These are phyloP conservation scores for Gorsachius magnificus DNA, from an alignment of 2,797 vertebrate genomes.

Conservation along the genomic window DNA sequence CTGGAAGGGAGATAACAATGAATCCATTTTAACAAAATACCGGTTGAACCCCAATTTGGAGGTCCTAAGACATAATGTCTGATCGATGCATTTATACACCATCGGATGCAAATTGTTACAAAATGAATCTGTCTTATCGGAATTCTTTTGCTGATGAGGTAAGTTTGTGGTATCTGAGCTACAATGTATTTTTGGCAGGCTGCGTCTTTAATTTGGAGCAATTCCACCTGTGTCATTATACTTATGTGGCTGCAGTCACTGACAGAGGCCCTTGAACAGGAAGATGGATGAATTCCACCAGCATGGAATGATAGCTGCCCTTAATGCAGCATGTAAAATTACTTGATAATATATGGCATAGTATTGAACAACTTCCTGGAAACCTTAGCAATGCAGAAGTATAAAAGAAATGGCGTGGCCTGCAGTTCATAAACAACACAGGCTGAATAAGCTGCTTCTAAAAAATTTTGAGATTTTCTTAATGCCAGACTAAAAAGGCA, in stretches of 20 bases:
- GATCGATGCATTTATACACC: constrained; percentile 16
- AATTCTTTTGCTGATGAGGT: constrained; percentile 53
- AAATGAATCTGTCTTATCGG: not conserved
- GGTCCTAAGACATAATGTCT: constrained; percentile 13
- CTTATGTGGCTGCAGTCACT: not conserved
- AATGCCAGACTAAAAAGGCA: constrained; percentile 64
- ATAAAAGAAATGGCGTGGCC: not conserved
- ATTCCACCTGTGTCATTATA: not conserved
- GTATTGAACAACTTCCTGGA: constrained; percentile 18
- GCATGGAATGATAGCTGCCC: not conserved
- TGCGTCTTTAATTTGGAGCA: constrained; percentile 12
- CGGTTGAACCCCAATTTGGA: not conserved
- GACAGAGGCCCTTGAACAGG: not conserved
- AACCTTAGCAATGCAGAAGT: constrained; percentile 10
- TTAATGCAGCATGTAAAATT: not conserved
- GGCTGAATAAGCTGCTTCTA: constrained; percentile 34
- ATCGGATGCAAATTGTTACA: constrained; percentile 44
- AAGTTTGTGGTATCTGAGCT: constrained; percentile 33
- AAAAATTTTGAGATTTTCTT: too few species aligned
- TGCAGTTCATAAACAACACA: constrained; percentile 46
- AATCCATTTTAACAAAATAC: not conserved
- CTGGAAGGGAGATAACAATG: not conserved
- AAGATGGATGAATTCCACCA: not conserved
- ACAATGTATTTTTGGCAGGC: not conserved
- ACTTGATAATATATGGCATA: not conserved